Base-by-base conservation (phyloP, 92 coral and sea anemone genomes). In the Hydrozoanthus gracilis region DNA sequence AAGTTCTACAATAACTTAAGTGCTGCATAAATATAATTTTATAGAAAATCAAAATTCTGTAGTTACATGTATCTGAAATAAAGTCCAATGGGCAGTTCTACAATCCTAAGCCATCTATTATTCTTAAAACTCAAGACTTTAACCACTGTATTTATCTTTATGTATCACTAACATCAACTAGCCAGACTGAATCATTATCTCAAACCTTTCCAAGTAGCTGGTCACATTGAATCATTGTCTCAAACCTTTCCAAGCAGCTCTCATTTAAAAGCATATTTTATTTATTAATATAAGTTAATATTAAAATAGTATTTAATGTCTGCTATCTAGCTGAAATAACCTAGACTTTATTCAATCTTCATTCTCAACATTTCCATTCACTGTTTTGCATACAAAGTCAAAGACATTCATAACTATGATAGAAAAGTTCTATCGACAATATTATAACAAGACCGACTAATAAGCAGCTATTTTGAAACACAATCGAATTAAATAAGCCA, bases 71-170 rank as follows among this genome's bases (percentile, higher is more conserved):
- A 66, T 4, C 71, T 66, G 71, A 66, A 66, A 0, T 66, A 66
- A 39, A 66, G 44, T 66, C 71, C 45, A 66, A 17, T 66, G 71
- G 10, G 71, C 2, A 18, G 71, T 66, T 66, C 45, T 66, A 66
- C 10, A 66, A 66, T 6, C 10, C 44, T 18, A 66, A 66, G 39
- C n/a, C 45, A 66, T 17, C 71, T 66, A 17, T 66, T 18, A 17
- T 18, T 66, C 44, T 66, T 66, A 17, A 66, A 66, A 64, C 27
- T 64, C 70, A 64, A 64, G 70, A 64, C 8, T 64, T 64, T 64
- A 64, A 64, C 27, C 70, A 64, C 8, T 64, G 70, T 64, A 64
- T 64, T 64, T 64, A 64, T 64, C 70, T 64, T 64, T 64, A 64
- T 64, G 70, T 64, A 64, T 64, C 27, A 16, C 70, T 64, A 64